Conservation (phyloP, 1,140 invertebrate genomes). For the Trachymyrmex septentrionalis region DNA sequence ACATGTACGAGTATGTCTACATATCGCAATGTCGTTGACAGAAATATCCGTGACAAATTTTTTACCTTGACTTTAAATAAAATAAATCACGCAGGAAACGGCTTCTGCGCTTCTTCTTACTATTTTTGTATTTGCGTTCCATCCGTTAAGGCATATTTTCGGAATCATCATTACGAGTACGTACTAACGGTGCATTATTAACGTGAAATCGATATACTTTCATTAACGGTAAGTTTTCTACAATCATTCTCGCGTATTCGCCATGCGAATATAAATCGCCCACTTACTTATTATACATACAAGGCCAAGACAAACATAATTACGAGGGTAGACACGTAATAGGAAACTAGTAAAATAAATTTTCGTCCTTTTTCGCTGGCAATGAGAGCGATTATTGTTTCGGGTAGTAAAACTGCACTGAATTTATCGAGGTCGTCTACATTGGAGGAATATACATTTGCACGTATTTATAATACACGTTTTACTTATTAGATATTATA, state of each 20-base stretch:
- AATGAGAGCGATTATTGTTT: conserved; percentile 35
- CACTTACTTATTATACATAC: conserved; percentile 15
- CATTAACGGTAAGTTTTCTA: conserved; percentile 15
- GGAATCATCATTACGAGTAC: not conserved
- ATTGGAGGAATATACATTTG: not conserved
- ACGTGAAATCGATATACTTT: not conserved
- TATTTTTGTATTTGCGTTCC: not conserved
- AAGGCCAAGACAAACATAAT: conserved; percentile 7
- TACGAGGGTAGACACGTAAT: conserved; percentile 31
- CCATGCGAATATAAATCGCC: conserved; percentile 16
- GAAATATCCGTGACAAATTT: not conserved
- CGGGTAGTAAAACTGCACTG: not conserved
- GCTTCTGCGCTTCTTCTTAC: not conserved
- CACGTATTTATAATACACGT: not conserved
- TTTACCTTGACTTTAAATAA: not conserved
- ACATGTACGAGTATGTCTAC: not conserved
- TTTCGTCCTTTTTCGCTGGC: too few species aligned
- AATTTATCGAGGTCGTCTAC: conserved; percentile 52
- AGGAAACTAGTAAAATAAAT: conserved; percentile 38
- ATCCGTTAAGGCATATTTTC: not conserved
- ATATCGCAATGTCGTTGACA: not conserved
- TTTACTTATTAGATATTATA: conserved; percentile 1
- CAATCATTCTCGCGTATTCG: conserved; percentile 2
- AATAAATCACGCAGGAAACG: not conserved
- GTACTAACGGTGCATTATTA: not conserved